These are phyloP conservation scores for Rhinichthys klamathensis DNA, from an alignment of 2,113 vertebrate species.

Conservation along the genomic window DNA sequence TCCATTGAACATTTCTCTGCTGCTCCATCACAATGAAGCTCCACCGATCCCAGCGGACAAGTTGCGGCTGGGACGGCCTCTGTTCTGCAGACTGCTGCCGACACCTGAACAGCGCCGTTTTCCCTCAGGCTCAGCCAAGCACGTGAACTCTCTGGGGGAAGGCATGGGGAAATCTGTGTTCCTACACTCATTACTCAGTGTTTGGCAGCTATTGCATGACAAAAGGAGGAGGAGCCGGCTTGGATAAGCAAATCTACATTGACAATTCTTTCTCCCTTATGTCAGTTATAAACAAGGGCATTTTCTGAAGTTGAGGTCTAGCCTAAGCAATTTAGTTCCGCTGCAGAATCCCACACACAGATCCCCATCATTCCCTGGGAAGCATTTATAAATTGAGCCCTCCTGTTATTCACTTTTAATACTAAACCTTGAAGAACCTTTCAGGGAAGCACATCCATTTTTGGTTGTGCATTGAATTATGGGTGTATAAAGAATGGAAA, in stretches of 20 bases:
- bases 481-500: background rate
- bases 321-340: background rate
- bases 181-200: conserved; percentile 63
- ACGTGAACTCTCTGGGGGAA: conserved; percentile 16
- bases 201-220: conserved; percentile 65
- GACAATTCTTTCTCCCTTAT: conserved; percentile 73
- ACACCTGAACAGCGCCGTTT: background rate
- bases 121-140: background rate
- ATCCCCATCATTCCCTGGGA: conserved; percentile 58
- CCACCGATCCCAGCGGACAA: conserved; percentile 2
- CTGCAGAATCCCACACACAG: conserved; percentile 21
- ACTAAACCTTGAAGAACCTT: conserved; percentile 70
- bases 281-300: conserved; percentile 62
- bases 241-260: conserved; percentile 62
- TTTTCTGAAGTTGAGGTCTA: conserved; percentile 33
- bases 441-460: conserved; percentile 66
- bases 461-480: conserved; percentile 48
- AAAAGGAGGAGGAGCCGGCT: conserved; percentile 15
- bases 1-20: conserved; percentile 33
- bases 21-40: conserved; percentile 14
- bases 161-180: conserved; percentile 61
- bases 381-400: conserved; percentile 73
- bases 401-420: conserved; percentile 66
- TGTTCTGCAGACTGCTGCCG: conserved; percentile 4
- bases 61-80: conserved; percentile 4